These are phyloP conservation scores for Pachydiplax longipennis DNA, from an alignment of 2,888 invertebrate species.

Conservation along the genomic window DNA sequence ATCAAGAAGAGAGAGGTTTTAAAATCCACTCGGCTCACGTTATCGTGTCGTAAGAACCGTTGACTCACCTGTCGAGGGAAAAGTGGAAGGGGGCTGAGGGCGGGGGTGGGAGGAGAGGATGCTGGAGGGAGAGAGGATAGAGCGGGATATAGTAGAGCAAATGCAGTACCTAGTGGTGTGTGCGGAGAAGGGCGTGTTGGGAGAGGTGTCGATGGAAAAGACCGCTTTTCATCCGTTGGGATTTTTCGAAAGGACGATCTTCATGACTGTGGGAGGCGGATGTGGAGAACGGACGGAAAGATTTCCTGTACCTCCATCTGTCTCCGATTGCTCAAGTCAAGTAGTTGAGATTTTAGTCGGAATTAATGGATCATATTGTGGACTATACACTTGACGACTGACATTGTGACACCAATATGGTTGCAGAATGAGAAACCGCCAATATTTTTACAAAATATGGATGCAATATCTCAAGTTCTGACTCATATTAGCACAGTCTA, in stretches of 20 bases:
- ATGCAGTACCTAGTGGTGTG: background rate
- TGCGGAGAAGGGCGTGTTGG: background rate
- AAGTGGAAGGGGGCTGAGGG: background rate
- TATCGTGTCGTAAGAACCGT: constrained; percentile 41
- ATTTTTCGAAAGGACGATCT: constrained; percentile 2
- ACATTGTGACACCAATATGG: too few species aligned
- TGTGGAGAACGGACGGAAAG: background rate
- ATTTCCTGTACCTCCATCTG: background rate
- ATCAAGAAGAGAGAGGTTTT: background rate
- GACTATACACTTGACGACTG: too few species aligned
- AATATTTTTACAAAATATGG: too few species aligned
- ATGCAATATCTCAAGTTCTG: too few species aligned
- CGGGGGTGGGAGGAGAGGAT: background rate
- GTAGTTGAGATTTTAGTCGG: background rate
- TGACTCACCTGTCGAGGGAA: constrained; percentile 36
- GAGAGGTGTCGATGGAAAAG: background rate
- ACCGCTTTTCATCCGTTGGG: background rate
- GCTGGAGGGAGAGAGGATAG: background rate
- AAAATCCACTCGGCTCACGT: constrained; percentile 42
- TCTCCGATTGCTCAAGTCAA: background rate
- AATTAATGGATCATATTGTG: too few species aligned
- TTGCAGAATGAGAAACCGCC: too few species aligned
- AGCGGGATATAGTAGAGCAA: background rate
- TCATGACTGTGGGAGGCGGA: background rate
- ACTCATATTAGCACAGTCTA: too few species aligned